Percentiles rank a stretch among this genome's conserved stretches.
These are phyloP conservation scores for Choristoneura fumiferana DNA, from an alignment of 1,140 invertebrate genomes.

Conservation along the genomic window DNA sequence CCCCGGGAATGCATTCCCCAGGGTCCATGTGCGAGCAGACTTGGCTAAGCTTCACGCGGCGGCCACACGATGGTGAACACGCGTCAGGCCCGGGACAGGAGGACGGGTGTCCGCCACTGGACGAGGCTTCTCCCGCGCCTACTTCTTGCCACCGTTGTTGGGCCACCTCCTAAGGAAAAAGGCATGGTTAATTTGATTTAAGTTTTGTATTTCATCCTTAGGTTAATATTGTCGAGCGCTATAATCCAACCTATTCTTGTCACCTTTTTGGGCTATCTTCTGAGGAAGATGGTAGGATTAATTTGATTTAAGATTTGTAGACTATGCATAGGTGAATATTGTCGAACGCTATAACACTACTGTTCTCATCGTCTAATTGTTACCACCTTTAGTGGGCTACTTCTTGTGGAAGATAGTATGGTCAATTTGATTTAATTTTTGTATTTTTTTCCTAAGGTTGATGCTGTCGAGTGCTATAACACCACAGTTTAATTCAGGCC, in stretches of 20 bases:
- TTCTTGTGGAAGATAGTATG: constrained; percentile 35
- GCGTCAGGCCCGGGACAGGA: constrained; percentile 41
- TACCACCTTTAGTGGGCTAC: constrained; percentile 59
- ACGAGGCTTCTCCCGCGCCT: constrained; percentile 53
- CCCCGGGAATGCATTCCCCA: constrained; percentile 49
- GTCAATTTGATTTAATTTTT: too few relatives aligned
- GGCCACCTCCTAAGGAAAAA: constrained; percentile 49
- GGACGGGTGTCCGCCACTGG: constrained; percentile 32
- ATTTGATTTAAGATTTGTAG: too few relatives aligned
- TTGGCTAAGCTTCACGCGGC: constrained; percentile 51
- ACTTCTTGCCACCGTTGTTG: constrained; percentile 54
- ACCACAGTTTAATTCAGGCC: constrained; percentile 55
- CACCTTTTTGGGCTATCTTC: too few relatives aligned
- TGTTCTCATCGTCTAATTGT: too few relatives aligned
- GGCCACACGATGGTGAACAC: constrained; percentile 46
- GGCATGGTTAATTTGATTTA: background rate
- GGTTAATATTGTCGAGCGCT: too few relatives aligned
- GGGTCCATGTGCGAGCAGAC: constrained; percentile 65
- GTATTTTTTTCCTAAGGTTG: background rate
- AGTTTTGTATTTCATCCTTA: too few relatives aligned
- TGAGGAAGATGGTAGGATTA: too few relatives aligned
- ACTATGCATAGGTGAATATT: too few relatives aligned
- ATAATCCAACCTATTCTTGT: too few relatives aligned
- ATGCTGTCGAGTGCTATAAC: too few relatives aligned
- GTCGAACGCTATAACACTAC: too few relatives aligned